These are phyloP conservation scores for Caloenas nicobarica DNA, from an alignment of 2,113 vertebrate genomes.

Conservation along the genomic window DNA sequence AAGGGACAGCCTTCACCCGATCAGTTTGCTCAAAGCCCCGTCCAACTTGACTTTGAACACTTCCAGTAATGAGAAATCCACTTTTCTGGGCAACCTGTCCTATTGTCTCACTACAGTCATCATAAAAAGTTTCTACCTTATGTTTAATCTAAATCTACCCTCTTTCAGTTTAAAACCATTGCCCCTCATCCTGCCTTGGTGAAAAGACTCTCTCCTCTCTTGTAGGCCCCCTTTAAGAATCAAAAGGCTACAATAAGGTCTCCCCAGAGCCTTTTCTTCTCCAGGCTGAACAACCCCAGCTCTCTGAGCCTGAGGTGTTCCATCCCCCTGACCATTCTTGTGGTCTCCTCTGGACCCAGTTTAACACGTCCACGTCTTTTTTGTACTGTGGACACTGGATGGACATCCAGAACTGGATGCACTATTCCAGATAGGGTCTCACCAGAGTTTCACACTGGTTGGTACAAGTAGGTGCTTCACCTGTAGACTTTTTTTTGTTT, in stretches of 20 bases:
- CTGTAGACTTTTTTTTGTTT: background rate
- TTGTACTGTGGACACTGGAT: background rate
- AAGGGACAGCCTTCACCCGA: background rate
- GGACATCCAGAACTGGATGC: background rate
- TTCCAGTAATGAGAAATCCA: background rate
- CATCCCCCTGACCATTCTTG: too few species aligned
- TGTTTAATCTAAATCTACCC: background rate
- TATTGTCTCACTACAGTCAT: background rate
- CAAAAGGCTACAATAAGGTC: too few species aligned
- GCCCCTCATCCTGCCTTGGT: background rate
- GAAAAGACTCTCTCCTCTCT: background rate
- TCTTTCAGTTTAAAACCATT: background rate
- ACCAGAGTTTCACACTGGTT: accelerated
- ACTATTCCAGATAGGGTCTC: background rate
- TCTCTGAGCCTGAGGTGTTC: too few species aligned
- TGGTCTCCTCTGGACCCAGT: too few species aligned
- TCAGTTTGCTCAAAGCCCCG: background rate
- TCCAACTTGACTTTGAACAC: background rate
- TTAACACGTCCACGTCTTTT: too few species aligned
- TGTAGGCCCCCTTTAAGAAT: too few species aligned
- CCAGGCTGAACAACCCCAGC: too few species aligned
- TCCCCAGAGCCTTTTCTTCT: too few species aligned
- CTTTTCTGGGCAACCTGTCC: background rate
- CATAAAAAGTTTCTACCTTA: background rate
- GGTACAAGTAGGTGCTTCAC: too few species aligned